Percentiles rank a stretch among this genome's conserved stretches.
Evolutionary conservation across 2,113 vertebrate species (phyloP).

Genomic region (Eudorcas thomsonii): DNA sequence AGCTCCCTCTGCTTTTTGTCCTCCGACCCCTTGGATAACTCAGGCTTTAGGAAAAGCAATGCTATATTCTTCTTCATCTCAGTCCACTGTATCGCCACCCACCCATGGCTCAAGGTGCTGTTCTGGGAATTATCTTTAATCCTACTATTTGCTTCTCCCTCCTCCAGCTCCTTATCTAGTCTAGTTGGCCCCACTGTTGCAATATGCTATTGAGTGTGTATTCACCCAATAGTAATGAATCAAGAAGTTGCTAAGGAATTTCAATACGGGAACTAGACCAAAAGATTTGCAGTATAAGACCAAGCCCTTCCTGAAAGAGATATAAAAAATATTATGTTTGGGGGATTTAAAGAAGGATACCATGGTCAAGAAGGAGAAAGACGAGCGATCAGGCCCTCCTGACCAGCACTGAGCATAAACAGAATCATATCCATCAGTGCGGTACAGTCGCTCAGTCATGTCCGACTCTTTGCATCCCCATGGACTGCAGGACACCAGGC

Average conservation of each 20-base stretch:
- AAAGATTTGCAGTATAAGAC: neutral
- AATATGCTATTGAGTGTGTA: accelerated
- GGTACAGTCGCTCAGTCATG: neutral
- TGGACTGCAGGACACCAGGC: neutral
- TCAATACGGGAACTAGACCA: neutral
- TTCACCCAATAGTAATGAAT: neutral
- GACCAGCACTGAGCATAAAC: accelerated
- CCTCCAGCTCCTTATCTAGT: accelerated
- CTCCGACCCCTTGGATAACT: accelerated
- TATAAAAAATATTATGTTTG: neutral
- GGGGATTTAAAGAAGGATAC: neutral
- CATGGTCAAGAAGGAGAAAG: neutral
- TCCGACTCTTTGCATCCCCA: accelerated
- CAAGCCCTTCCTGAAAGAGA: neutral
- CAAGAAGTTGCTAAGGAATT: accelerated
- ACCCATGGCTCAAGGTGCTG: accelerated
- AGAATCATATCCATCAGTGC: neutral
- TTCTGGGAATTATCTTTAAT: neutral
- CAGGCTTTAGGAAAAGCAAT: neutral
- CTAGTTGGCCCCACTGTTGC: neutral
- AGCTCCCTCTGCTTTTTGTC: neutral
- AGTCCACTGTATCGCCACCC: accelerated
- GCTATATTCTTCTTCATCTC: accelerated
- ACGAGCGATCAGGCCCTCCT: too few relatives aligned
- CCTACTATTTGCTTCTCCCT: accelerated